A percentile compares a stretch with the other conserved stretches of the same genome.
Conservation (phyloP, 2,113 vertebrate genomes). For the Sakesphorus luctuosus region DNA sequence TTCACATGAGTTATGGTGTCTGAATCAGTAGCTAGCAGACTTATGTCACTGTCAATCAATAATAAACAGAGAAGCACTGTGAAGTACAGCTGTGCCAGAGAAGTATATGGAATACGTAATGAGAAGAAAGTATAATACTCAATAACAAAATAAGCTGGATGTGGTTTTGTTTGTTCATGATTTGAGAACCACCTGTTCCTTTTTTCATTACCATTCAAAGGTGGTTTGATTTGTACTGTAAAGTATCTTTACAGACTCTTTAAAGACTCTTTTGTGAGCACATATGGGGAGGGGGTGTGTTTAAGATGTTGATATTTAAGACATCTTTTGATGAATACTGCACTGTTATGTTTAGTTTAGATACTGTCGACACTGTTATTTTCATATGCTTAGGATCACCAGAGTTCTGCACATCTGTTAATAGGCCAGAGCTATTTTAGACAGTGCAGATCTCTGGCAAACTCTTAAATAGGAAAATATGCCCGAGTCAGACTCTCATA, state of each 20-base stretch:
- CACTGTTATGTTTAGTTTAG: background rate
- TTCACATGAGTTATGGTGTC: background rate
- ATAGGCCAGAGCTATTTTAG: background rate
- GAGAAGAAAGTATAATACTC: background rate
- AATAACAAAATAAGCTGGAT: background rate
- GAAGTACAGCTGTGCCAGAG: background rate
- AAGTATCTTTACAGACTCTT: no score
- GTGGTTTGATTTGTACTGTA: background rate
- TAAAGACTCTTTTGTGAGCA: background rate
- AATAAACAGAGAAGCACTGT: background rate
- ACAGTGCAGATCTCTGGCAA: background rate
- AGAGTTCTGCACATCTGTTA: background rate
- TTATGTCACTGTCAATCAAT: background rate
- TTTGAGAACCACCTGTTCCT: background rate
- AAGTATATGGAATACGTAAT: background rate
- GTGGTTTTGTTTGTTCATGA: background rate
- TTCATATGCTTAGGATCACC: background rate
- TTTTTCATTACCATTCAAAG: background rate
- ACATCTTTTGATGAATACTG: background rate
- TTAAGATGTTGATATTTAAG: background rate
- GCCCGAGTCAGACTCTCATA: background rate
- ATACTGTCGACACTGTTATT: background rate
- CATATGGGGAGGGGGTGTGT: fast-evolving
- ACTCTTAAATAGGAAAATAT: background rate
- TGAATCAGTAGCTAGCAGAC: background rate